A percentile compares a stretch with the other conserved stretches of the same genome.
These are phyloP conservation scores for Lycophotia porphyrea DNA, from an alignment of 2,888 invertebrate species.

Conservation along the genomic window DNA sequence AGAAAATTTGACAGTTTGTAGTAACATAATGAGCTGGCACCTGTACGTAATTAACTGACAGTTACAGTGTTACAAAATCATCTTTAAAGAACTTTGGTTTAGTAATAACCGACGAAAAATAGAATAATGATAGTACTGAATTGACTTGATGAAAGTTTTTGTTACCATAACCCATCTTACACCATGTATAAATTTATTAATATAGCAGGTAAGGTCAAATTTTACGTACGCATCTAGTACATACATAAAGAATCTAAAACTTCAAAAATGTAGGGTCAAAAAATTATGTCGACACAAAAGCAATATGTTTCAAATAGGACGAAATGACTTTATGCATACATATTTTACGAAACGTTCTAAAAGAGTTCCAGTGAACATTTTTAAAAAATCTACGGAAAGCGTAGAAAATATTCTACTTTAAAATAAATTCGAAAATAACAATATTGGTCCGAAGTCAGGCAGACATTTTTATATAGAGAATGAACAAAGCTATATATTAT, in stretches of 20 bases:
- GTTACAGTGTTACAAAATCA: not conserved
- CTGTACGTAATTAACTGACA: not conserved
- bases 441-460: conserved; percentile 83
- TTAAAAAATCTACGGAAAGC: conserved; percentile 71
- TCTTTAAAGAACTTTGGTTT: not conserved
- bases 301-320: conserved; percentile 16
- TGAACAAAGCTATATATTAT: conserved; percentile 48
- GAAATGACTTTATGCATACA: conserved; percentile 50
- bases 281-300: conserved; percentile 21
- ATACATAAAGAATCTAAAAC: conserved; percentile 21
- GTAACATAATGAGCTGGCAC: too few species aligned
- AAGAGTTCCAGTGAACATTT: conserved; percentile 54
- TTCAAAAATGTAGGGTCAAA: conserved; percentile 5
- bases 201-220: conserved; percentile 10
- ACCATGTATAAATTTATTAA: conserved; percentile 8
- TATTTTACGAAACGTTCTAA: conserved; percentile 43
- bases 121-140: not conserved
- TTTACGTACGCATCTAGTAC: conserved; percentile 16
- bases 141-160: not conserved
- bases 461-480: conserved; percentile 64
- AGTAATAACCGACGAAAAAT: not conserved
- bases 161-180: not conserved
- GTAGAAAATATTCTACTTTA: conserved; percentile 74
- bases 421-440: conserved; percentile 83
- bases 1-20: too few species aligned